Conservation (phyloP, 2,113 vertebrate genomes). For the Glaucomys volans region DNA sequence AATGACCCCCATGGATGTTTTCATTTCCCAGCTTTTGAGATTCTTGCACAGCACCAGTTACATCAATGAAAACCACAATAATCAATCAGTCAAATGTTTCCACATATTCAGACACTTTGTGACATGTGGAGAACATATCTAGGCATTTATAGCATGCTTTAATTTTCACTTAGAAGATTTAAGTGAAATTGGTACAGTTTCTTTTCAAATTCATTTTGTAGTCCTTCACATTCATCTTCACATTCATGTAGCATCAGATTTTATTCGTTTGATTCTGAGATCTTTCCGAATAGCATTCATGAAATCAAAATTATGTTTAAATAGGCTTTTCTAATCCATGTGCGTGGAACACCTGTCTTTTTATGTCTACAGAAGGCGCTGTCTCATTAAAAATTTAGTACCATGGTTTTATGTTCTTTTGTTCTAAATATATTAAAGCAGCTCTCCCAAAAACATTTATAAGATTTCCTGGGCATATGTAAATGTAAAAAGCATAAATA, state of each 20-base stretch:
- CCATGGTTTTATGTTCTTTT: slow-evolving; percentile 44
- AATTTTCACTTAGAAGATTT: neutral
- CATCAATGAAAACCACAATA: neutral
- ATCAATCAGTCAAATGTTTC: neutral
- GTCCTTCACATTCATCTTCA: neutral
- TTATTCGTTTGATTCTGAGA: slow-evolving; percentile 45
- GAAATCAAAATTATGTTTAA: slow-evolving; percentile 57
- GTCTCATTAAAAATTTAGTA: slow-evolving; percentile 66
- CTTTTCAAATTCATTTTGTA: slow-evolving; percentile 4
- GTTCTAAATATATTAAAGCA: slow-evolving; percentile 41
- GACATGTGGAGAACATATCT: neutral
- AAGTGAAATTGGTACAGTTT: neutral
- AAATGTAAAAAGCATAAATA: neutral
- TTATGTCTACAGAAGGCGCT: slow-evolving; percentile 40
- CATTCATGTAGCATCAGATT: neutral
- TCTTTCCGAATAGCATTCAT: slow-evolving; percentile 61
- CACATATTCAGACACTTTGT: neutral
- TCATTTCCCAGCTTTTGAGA: neutral
- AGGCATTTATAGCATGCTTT: neutral
- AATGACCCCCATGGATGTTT: fast-evolving
- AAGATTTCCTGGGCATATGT: neutral
- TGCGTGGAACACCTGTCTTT: slow-evolving; percentile 58
- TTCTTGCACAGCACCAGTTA: neutral
- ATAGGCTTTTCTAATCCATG: slow-evolving; percentile 49
- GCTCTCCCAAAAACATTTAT: slow-evolving; percentile 19